Conservation (phyloP, 2,113 vertebrate genomes). For the Lipophrys pholis region DNA sequence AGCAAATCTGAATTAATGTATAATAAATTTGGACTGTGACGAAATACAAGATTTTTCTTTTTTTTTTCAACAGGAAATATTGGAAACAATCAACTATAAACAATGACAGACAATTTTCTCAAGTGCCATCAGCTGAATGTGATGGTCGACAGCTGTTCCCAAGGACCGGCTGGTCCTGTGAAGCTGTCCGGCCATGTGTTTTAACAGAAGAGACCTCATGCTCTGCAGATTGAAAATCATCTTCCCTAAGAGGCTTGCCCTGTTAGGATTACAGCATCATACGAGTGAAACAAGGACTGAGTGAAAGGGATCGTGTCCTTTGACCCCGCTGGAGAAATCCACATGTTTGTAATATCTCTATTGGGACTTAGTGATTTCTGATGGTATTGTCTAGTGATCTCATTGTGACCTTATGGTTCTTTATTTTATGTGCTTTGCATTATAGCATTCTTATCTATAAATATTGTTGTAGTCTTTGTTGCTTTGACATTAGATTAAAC, state of each 20-base stretch:
- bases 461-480: not conserved
- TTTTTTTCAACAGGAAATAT: not conserved
- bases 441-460: not conserved
- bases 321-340: conserved; percentile 29
- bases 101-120: conserved; percentile 27
- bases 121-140: conserved; percentile 38
- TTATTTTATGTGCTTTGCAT: not conserved
- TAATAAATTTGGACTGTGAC: not conserved
- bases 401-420: not conserved
- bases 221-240: conserved; percentile 60
- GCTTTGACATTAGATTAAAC: not conserved
- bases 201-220: conserved; percentile 45
- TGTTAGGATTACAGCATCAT: conserved; percentile 39
- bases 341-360: not conserved
- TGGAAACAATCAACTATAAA: not conserved
- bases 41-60: not conserved
- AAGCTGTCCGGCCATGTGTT: conserved; percentile 52
- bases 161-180: conserved; percentile 20
- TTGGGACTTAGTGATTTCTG: not conserved
- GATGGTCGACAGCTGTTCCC: conserved; percentile 59
- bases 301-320: not conserved
- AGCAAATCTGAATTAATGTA: not conserved
- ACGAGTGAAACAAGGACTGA: not conserved
- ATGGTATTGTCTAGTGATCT: not conserved
- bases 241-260: conserved; percentile 43